phyloP scores from a whole-genome alignment of 2,797 vertebrate genomes.

The Rhabdophis nuchalis region DNA sequence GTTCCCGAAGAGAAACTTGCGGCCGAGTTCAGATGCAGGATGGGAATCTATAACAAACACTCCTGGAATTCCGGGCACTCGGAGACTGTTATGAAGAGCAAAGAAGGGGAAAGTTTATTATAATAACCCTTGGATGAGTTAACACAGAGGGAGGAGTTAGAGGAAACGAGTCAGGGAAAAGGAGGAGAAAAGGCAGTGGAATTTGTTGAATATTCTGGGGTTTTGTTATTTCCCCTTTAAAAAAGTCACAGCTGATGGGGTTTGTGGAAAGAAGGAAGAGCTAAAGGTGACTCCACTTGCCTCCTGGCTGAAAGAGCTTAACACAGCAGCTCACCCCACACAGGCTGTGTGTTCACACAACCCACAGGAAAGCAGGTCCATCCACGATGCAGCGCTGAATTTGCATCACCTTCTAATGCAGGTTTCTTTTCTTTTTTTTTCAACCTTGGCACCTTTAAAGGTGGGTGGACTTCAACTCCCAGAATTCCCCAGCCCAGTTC shows the following conservation, averaged over 20 bases:
- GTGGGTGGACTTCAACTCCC: background rate
- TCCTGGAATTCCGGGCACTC: background rate
- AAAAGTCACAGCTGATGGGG: background rate
- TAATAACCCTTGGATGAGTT: background rate
- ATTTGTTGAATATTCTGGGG: background rate
- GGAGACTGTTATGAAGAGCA: background rate
- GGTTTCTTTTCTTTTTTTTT: no score
- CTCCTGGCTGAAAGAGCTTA: background rate
- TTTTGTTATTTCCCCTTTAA: background rate
- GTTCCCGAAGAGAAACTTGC: background rate
- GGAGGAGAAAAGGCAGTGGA: background rate
- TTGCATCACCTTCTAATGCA: background rate
- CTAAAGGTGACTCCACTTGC: background rate
- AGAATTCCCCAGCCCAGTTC: background rate
- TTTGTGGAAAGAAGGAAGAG: slow-evolving; percentile 35
- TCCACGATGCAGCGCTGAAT: background rate
- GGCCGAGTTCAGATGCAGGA: background rate
- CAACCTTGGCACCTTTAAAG: background rate
- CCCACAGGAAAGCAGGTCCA: background rate
- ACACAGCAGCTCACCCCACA: background rate
- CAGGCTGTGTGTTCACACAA: background rate
- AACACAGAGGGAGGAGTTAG: slow-evolving; percentile 52
- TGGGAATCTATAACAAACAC: no score
- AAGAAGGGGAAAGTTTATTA: slow-evolving; percentile 25
- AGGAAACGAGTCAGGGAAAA: slow-evolving; percentile 50